Percentiles rank a stretch among this genome's conserved stretches.
These are phyloP conservation scores for Trachelus iudaicus DNA, from an alignment of 2,888 invertebrate species.

Conservation along the genomic window DNA sequence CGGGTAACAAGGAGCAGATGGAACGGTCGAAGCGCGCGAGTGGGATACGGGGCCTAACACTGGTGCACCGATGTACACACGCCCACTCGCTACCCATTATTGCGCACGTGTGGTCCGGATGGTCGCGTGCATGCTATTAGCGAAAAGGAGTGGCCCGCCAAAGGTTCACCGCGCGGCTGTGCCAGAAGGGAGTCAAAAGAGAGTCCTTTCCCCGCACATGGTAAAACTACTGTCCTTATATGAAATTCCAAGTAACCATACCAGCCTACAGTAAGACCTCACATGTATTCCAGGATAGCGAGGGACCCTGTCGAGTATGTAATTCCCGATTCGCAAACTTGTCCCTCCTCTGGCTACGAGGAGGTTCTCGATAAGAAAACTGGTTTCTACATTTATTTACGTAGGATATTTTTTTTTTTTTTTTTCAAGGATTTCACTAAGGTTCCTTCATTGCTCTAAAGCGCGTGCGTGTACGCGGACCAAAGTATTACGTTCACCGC, in stretches of 20 bases:
- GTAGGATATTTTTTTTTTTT: not conserved
- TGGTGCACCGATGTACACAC: conserved; percentile 21
- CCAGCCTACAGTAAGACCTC: not conserved
- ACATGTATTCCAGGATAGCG: not conserved
- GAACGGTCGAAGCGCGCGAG: conserved; percentile 38
- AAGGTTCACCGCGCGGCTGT: conserved; percentile 8
- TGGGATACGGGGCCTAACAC: conserved; percentile 5
- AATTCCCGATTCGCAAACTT: not conserved
- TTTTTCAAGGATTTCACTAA: not conserved
- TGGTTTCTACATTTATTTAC: not conserved
- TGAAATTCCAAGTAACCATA: not conserved
- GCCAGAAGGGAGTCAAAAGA: not conserved
- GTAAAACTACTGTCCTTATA: not conserved
- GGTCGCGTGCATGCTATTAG: conserved; percentile 63
- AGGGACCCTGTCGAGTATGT: not conserved
- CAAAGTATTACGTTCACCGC: conserved; percentile 1
- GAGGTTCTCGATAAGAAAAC: not conserved
- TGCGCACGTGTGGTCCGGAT: conserved; percentile 62
- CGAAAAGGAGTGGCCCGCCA: conserved; percentile 45
- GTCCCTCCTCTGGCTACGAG: not conserved
- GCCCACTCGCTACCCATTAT: conserved; percentile 55
- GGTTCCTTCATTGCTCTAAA: not conserved
- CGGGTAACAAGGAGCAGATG: conserved; percentile 62
- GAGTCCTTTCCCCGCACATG: not conserved
- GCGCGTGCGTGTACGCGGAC: not conserved